Base-by-base conservation (phyloP, 2,113 vertebrate genomes). In the Xiphophorus maculatus region DNA sequence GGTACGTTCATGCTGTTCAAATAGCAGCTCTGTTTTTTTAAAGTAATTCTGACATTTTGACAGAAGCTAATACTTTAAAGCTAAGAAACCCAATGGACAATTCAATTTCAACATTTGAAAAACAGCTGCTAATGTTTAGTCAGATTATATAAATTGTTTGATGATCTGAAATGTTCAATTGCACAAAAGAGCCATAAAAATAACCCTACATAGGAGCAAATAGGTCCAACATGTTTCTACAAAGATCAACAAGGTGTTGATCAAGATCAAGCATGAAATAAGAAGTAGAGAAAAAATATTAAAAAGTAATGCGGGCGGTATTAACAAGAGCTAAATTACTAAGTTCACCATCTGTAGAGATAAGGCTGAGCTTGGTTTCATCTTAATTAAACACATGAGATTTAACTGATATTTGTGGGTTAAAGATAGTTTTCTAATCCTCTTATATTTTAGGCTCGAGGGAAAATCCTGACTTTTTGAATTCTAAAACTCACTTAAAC, bases 301-400 rank as follows among this genome's bases (percentile, higher is more conserved):
- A 15, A 29, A 71, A 48, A 44, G 66, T 63, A 9, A 44, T 63
- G 62, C 32, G 42, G 25, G 25, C 9, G 54, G 62, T 40, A 28
- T 42, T 66, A 48, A 63, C 10, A 65, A 5, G 32, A 54, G 33
- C 22, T 33, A 65, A 48, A 73, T 17, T 32, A 66, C 54, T 14
- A 66, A 71, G 35, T 77, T 71, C 63, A 74, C n/a, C 27, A 65
- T 10, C 60, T 73, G 40, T 25, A 37, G 54, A 81, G 51, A 71
- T 32, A 28, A 51, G 37, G 13, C 1, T 35, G 35, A 61, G 68
- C 68, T 64, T 32, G 51, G 60, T 8, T 32, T 69, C n/a, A 71
- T 70, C 61, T 69, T 78, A 85, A 79, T 73, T 73, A 76, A 64
- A 81, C 66, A 17, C 65, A 66, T 22, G 54, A 62, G 73, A 82